Conservation (phyloP, 2,888 invertebrate species). For the Drosophila putrida region DNA sequence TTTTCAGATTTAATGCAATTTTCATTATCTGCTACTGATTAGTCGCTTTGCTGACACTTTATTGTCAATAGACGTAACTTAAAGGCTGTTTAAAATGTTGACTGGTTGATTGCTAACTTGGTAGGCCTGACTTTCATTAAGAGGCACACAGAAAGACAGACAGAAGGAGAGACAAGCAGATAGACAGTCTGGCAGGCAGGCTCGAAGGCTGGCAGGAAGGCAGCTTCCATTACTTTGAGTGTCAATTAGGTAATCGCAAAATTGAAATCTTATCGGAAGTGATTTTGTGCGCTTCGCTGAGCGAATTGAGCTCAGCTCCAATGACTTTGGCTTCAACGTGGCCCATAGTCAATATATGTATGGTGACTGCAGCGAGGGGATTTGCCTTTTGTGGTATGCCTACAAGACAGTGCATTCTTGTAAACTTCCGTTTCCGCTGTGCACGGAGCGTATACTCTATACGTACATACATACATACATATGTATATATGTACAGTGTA, state of each 20-base stretch:
- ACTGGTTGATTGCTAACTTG: too few species aligned
- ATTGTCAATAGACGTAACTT: background rate
- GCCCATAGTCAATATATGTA: constrained; percentile 26
- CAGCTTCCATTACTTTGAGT: constrained; percentile 73
- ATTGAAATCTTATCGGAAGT: constrained; percentile 78
- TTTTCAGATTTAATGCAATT: background rate
- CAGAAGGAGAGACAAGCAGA: too few species aligned
- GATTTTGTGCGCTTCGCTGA: constrained; percentile 66
- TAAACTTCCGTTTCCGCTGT: constrained; percentile 73
- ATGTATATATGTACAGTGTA: background rate
- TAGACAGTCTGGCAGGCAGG: too few species aligned
- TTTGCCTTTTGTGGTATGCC: constrained; percentile 42
- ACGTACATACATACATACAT: background rate
- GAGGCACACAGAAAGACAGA: too few species aligned
- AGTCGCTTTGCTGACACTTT: background rate
- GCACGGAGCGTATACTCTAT: constrained; percentile 5
- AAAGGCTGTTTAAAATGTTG: background rate
- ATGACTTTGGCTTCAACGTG: background rate
- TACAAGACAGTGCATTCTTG: constrained; percentile 62
- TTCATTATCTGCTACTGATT: constrained; percentile 3
- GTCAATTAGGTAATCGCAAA: constrained; percentile 79
- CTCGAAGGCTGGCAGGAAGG: too few species aligned
- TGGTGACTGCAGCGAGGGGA: background rate
- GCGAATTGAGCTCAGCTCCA: constrained; percentile 15
- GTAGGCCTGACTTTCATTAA: too few species aligned